phyloP scores from a whole-genome alignment of 2,113 vertebrate genomes.

The Australoheros scitulus region DNA sequence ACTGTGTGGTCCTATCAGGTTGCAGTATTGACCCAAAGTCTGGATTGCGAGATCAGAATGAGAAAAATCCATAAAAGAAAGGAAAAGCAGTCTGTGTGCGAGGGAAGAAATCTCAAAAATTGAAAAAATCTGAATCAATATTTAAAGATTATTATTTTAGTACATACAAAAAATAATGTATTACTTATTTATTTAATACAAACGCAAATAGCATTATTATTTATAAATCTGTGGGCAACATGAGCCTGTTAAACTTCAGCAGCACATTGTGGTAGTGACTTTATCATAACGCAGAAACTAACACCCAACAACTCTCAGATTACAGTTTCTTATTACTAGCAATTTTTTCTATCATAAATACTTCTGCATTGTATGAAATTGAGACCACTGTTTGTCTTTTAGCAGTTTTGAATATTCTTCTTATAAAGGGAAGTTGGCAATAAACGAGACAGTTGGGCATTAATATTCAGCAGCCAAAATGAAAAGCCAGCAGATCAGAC shows the following conservation, averaged over 20 bases:
- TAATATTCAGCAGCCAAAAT: neutral
- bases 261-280: neutral
- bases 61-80: slow-evolving; percentile 36
- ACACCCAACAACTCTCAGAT: slow-evolving; percentile 23
- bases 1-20: slow-evolving; percentile 60
- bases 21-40: slow-evolving; percentile 54
- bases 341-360: slow-evolving; percentile 25
- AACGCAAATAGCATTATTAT: neutral
- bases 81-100: neutral
- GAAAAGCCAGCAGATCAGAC: neutral
- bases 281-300: slow-evolving; percentile 40
- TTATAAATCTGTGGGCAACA: slow-evolving; percentile 6
- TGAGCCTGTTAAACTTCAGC: neutral
- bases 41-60: slow-evolving; percentile 13
- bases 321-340: slow-evolving; percentile 21
- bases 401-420: neutral
- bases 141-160: neutral
- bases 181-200: neutral
- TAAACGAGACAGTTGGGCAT: neutral
- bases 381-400: slow-evolving; percentile 5
- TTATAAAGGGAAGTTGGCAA: slow-evolving; percentile 31
- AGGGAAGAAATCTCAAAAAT: neutral
- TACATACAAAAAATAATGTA: neutral
- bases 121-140: neutral
- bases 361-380: slow-evolving; percentile 53